Conservation (phyloP, 2,113 vertebrate genomes). For the Myanophis thanlyinensis region DNA sequence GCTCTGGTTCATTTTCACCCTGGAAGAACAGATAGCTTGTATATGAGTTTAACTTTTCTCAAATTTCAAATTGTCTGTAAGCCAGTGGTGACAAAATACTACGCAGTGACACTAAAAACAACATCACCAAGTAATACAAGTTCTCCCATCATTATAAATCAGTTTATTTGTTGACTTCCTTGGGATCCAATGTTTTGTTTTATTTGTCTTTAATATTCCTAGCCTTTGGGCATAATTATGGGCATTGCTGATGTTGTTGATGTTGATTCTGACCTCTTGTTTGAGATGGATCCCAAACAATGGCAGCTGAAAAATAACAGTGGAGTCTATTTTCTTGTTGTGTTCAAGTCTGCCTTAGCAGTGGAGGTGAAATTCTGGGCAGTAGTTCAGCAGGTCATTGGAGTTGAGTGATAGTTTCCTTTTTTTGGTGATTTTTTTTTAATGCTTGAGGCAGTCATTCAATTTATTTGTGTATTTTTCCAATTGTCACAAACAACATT, state of each 20-base stretch:
- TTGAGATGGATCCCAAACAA: neutral
- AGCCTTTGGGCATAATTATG: neutral
- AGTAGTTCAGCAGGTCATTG: slow-evolving; percentile 9
- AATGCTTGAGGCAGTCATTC: neutral
- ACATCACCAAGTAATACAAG: neutral
- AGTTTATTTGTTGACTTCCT: neutral
- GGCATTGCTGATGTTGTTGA: neutral
- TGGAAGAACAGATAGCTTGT: neutral
- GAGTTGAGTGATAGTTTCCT: slow-evolving; percentile 6
- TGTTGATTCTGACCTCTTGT: neutral
- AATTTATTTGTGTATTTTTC: neutral
- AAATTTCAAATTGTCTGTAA: neutral
- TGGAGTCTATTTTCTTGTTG: neutral
- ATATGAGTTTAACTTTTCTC: neutral
- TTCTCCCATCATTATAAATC: neutral
- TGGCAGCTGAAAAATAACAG: neutral
- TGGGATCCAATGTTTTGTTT: neutral
- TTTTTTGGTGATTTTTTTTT: neutral
- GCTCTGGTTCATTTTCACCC: neutral
- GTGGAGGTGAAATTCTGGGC: neutral
- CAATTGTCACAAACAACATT: slow-evolving; percentile 3
- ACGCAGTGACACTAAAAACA: neutral
- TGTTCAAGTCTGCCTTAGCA: neutral
- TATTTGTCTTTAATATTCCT: neutral
- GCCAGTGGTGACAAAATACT: neutral